Evolutionary conservation across 2,797 vertebrate genomes (phyloP), one percentile per base, ranked within the genome.

Genomic region (Lacerta viridis): DNA sequence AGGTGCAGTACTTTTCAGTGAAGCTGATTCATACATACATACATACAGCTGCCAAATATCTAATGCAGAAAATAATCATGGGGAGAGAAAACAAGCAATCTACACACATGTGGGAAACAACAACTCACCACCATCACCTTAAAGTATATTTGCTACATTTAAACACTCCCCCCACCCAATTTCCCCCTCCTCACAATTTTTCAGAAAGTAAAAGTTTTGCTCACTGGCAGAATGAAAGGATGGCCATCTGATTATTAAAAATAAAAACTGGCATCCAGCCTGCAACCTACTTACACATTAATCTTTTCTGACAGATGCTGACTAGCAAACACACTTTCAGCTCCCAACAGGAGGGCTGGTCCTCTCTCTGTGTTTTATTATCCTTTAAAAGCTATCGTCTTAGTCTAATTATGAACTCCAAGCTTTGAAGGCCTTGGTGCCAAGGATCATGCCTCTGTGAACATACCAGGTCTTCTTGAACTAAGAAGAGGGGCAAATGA

Each of bases 231-330:
- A 92, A 13, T 81, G 89, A 88, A 0, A 59, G 83, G 80, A 85
- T 0, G 8, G 3, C 84, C 89, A 89, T 95, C 93, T 90, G 95
- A 92, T 91, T 93, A 95, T 94, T 93, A 94, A 96, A 96, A 95
- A 92, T 77, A 94, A 94, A 82, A 87, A 46, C 93, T 95, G 95
- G 95, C 93, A 85, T 74, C 82, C 86, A 55, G 93, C 92, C 95
- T 84, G 74, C 93, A 95, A 84, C 92, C 90, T 92, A 89, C 94
- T 95, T 92, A 89, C 84, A 91, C 92, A 83, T 93, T 94, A 94
- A 95, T 95, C 93, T 93, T 88, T 90, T 80, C 90, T 92, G 92
- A 89, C 92, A 95, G 95, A 94, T 94, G 92, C 93, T 94, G 94
- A 92, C 85, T 61, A 92, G 91, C 91, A 94, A 92, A 93, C 9